phyloP scores from a whole-genome alignment of 2,888 invertebrate species.

The Coenonympha arcania region DNA sequence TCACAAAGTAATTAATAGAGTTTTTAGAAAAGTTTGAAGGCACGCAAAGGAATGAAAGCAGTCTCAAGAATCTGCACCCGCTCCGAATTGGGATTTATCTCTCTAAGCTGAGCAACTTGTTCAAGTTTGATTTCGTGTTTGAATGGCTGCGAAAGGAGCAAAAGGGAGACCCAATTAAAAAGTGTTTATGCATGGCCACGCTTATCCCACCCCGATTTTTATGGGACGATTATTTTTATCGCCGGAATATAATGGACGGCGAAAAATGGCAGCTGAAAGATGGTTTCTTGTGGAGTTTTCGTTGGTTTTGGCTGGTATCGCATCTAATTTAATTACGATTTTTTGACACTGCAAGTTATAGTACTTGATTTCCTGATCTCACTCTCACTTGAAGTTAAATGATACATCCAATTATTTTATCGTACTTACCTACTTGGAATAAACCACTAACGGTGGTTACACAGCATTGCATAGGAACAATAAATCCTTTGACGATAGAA shows the following conservation, averaged over 20 bases:
- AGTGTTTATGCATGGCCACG: slow-evolving; percentile 69
- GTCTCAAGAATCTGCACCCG: slow-evolving; percentile 17
- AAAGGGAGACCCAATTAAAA: slow-evolving; percentile 70
- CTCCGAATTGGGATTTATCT: slow-evolving; percentile 17
- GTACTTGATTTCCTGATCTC: no score
- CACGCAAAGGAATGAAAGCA: slow-evolving; percentile 17
- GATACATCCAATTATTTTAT: no score
- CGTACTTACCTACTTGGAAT: no score
- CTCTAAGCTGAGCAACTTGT: slow-evolving; percentile 33
- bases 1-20: slow-evolving; percentile 18
- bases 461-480: no score
- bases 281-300: slow-evolving; percentile 15
- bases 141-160: slow-evolving; percentile 56
- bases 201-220: slow-evolving; percentile 69
- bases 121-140: slow-evolving; percentile 62
- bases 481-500: no score
- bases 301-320: background rate
- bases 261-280: slow-evolving; percentile 63
- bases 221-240: slow-evolving; percentile 73
- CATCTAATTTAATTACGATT: no score
- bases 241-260: slow-evolving; percentile 71
- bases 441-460: no score
- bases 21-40: slow-evolving; percentile 21
- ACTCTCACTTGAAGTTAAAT: no score
- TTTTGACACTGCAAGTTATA: no score